Base-by-base conservation (phyloP, 1,140 invertebrate species). In the Zaprionus camerounensis region DNA sequence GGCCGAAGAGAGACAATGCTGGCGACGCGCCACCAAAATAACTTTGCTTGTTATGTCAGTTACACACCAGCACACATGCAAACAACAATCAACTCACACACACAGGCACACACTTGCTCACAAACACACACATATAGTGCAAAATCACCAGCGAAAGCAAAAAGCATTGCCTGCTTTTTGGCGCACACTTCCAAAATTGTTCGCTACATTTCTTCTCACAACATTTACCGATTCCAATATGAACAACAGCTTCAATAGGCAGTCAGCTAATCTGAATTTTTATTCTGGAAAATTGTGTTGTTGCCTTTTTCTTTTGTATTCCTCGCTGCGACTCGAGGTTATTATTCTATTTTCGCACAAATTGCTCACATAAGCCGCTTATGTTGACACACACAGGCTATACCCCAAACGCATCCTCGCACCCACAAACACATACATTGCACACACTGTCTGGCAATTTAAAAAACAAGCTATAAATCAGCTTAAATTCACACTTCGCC, bases 141-240 rank as follows among this genome's bases (percentile, higher is more conserved):
- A 46, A 17, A 46, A 46, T 46, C 7, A 2, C 7, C 41, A 41
- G 15, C 15, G n/a, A 44, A 9, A 1, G 26, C 38, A 64, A 51
- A 84, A 81, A 74, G 71, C 63, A 44, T 62, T 63, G 81, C 66
- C 64, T 59, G 66, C 74, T 78, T 78, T 78, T 26, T 63, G 78
- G 66, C 65, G 63, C 55, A 44, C 36, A 44, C 41, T 71, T 44
- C 11, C 26, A 41, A 68, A 28, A 12, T n/a, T 38, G 38, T 1
- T 1, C 28, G 41, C 36, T 41, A 7, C 6, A 28, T 28, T 11
- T 59, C n/a, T 46, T 7, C 20, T 13, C 41, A 12, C 5, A 0
- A 3, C 20, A 13, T 31, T 11, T 34, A 28, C 22, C 20, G 13
- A 12, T 49, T 7, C 28, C 22, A 62, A 62, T 28, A 28, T 28